These are phyloP conservation scores for Hanleya hanleyi DNA, from an alignment of 2,888 invertebrate genomes.

Conservation along the genomic window DNA sequence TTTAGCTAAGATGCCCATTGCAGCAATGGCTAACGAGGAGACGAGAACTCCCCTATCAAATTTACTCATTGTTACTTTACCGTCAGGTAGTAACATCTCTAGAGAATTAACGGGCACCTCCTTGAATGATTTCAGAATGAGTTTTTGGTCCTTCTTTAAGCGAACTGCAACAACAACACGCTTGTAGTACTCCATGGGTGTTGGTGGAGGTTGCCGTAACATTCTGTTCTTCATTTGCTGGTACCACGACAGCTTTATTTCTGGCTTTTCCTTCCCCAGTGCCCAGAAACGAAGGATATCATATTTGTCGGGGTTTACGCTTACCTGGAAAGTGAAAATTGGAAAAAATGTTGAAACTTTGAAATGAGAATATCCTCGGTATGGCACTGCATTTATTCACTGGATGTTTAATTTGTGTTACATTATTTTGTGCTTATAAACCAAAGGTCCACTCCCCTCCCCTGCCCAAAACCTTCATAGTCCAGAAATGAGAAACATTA, in stretches of 20 bases:
- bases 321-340: constrained; percentile 58
- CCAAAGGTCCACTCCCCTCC: too few relatives aligned
- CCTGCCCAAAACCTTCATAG: too few relatives aligned
- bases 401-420: too few relatives aligned
- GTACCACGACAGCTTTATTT: constrained; percentile 35
- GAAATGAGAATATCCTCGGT: too few relatives aligned
- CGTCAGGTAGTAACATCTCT: constrained; percentile 69
- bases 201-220: constrained; percentile 28
- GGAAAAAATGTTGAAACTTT: too few relatives aligned
- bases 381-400: too few relatives aligned
- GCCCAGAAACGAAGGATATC: constrained; percentile 71
- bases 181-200: constrained; percentile 64
- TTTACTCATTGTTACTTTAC: constrained; percentile 59
- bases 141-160: constrained; percentile 68
- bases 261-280: constrained; percentile 61
- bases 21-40: constrained; percentile 47
- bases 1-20: constrained; percentile 59
- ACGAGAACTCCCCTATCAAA: constrained; percentile 59
- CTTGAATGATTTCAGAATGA: constrained; percentile 71
- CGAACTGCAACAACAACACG: constrained; percentile 69
- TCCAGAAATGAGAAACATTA: too few relatives aligned
- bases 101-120: constrained; percentile 66
- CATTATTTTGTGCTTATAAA: too few relatives aligned
- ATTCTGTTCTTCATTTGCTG: constrained; percentile 31
- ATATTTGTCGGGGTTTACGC: constrained; percentile 64